phyloP scores from a whole-genome alignment of 2,888 invertebrate species.

The Allacma fusca region DNA sequence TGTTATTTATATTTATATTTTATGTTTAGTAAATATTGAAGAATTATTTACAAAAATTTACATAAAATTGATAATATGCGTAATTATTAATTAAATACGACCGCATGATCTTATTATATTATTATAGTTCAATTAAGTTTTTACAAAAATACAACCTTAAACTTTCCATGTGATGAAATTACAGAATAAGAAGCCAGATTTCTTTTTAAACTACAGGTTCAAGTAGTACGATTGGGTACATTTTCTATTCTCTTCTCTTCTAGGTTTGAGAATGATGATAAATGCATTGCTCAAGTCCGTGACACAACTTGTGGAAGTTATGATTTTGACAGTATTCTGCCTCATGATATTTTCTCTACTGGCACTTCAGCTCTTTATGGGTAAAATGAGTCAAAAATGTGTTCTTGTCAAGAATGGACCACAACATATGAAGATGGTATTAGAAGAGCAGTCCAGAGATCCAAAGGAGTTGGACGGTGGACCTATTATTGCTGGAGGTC shows the following conservation, averaged over 20 bases:
- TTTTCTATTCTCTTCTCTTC: too few relatives aligned
- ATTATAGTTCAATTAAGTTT: too few relatives aligned
- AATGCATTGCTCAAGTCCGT: slow-evolving; percentile 86
- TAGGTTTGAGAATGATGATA: slow-evolving; percentile 87
- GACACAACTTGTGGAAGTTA: slow-evolving; percentile 94
- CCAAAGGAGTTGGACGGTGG: background rate
- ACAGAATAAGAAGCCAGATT: too few relatives aligned
- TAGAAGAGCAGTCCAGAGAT: background rate
- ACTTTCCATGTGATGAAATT: too few relatives aligned
- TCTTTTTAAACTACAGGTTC: slow-evolving; percentile 55
- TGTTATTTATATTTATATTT: too few relatives aligned
- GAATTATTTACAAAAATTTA: too few relatives aligned
- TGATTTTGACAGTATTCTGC: slow-evolving; percentile 95
- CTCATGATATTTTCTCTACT: slow-evolving; percentile 96
- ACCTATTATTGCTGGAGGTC: slow-evolving; percentile 26
- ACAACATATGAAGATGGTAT: slow-evolving; percentile 16
- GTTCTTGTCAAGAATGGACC: slow-evolving; percentile 67
- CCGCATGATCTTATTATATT: too few relatives aligned
- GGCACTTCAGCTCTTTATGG: slow-evolving; percentile 95
- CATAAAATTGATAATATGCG: too few relatives aligned
- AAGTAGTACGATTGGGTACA: too few relatives aligned
- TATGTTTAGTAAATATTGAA: too few relatives aligned
- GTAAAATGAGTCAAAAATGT: slow-evolving; percentile 92
- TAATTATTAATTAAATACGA: too few relatives aligned
- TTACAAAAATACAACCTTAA: too few relatives aligned